Percentiles rank a stretch among this genome's conserved stretches.
Evolutionary conservation across 1,140 invertebrate genomes (phyloP).

Genomic region (Pseudomyrmex cubaensis): DNA sequence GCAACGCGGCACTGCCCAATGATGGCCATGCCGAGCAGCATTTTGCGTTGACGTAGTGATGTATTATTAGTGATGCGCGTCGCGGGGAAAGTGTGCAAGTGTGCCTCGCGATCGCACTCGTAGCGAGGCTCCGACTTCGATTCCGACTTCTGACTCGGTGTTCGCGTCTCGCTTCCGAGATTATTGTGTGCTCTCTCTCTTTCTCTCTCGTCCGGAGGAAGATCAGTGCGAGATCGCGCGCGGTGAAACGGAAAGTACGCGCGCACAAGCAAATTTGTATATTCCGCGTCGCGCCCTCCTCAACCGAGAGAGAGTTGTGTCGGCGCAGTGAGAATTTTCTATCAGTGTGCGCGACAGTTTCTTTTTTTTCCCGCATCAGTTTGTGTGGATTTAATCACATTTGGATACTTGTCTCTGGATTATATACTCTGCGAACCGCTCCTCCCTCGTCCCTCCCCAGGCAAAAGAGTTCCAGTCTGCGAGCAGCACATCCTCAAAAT

Average conservation of each 20-base stretch:
- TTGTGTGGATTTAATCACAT: conserved; percentile 56
- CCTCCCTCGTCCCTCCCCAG: not conserved
- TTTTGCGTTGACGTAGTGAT: conserved; percentile 58
- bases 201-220: not conserved
- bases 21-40: conserved; percentile 51
- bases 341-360: conserved; percentile 51
- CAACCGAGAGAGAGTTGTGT: not conserved
- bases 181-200: conserved; percentile 45
- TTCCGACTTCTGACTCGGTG: no score
- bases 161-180: no score
- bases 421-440: conserved; percentile 32
- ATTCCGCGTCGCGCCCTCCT: conserved; percentile 13
- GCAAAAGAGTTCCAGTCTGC: no score
- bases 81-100: conserved; percentile 47
- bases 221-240: no score
- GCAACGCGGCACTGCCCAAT: conserved; percentile 56
- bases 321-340: conserved; percentile 34
- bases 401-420: conserved; percentile 49
- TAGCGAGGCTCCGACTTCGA: conserved; percentile 6
- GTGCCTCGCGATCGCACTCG: conserved; percentile 58
- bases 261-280: not conserved
- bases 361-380: not conserved
- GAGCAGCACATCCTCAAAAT: not conserved
- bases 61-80: conserved; percentile 61
- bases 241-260: conserved; percentile 31